Evolutionary conservation across 2,113 vertebrate genomes (phyloP).

Genomic region (Brachirus orientalis): DNA sequence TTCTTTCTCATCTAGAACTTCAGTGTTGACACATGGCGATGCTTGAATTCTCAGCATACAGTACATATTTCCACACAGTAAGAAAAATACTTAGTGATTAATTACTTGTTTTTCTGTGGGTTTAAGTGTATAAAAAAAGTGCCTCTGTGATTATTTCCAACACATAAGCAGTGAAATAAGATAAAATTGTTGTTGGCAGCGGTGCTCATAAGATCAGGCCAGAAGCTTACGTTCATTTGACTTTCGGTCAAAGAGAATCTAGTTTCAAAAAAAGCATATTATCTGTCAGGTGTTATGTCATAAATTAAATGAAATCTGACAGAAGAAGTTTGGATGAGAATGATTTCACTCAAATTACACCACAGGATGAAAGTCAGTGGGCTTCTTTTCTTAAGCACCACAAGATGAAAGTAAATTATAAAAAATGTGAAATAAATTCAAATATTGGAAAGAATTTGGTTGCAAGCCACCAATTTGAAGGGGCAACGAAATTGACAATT

Average conservation of each 20-base stretch:
- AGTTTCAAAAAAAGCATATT: conserved; percentile 30
- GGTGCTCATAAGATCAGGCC: conserved; percentile 38
- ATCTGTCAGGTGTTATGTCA: conserved; percentile 32
- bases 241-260: conserved; percentile 23
- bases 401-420: no score
- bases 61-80: not conserved
- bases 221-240: conserved; percentile 24
- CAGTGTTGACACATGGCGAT: not conserved
- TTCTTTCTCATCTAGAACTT: conserved; percentile 7
- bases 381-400: not conserved
- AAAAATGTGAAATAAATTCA: not conserved
- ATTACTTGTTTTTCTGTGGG: conserved; percentile 16
- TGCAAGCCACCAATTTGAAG: not conserved
- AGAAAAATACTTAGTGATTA: conserved; percentile 10
- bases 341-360: conserved; percentile 20
- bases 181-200: conserved; percentile 44
- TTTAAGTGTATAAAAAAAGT: not conserved
- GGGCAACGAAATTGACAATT: no score
- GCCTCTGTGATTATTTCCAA: not conserved
- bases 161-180: conserved; percentile 35
- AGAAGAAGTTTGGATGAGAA: conserved; percentile 8
- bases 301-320: conserved; percentile 28
- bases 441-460: not conserved
- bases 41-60: not conserved
- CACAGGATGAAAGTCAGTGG: not conserved